Base-by-base conservation (phyloP, 2,888 invertebrate genomes). In the Candidula unifasciata region DNA sequence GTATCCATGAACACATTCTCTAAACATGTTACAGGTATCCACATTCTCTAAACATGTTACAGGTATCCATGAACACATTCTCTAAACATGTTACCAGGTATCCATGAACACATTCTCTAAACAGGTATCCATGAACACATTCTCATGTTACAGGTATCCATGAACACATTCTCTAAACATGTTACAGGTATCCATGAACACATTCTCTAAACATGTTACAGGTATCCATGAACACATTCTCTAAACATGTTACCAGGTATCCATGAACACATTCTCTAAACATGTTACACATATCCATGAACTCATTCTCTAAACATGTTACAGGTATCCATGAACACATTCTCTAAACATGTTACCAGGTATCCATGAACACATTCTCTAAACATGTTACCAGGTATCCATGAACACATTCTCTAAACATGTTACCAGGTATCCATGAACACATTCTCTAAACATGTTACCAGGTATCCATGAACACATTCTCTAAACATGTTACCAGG, bases 301-400 rank as follows among this genome's bases (percentile, higher is more conserved):
- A 90, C 95, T n/a, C n/a, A n/a, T n/a, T n/a, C n/a, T n/a, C n/a
- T n/a, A n/a, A n/a, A n/a, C n/a, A n/a, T n/a, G n/a, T n/a, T n/a
- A n/a, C n/a, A n/a, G n/a, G n/a, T n/a, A n/a, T n/a, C n/a, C n/a
- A n/a, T 24, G 52, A 30, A 57, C 16, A 30, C n/a, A 30, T 66
- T 33, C 18, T 30, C n/a, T 5, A 30, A 27, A 30, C 18, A n/a
- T 79, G 27, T 18, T 33, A 33, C 6, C 27, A 84, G 84, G 80
- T 52, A 95, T 96, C 86, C 96, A 96, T 92, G 95, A 96, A 90
- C 95, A n/a, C n/a, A n/a, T n/a, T n/a, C n/a, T n/a, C n/a, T n/a
- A n/a, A n/a, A n/a, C n/a, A n/a, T n/a, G n/a, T n/a, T n/a, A n/a
- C n/a, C n/a, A n/a, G n/a, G n/a, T n/a, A n/a, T n/a, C n/a, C n/a